Evolutionary conservation across 1,140 invertebrate species (phyloP).

Genomic region (Drosophila nebulosa): DNA sequence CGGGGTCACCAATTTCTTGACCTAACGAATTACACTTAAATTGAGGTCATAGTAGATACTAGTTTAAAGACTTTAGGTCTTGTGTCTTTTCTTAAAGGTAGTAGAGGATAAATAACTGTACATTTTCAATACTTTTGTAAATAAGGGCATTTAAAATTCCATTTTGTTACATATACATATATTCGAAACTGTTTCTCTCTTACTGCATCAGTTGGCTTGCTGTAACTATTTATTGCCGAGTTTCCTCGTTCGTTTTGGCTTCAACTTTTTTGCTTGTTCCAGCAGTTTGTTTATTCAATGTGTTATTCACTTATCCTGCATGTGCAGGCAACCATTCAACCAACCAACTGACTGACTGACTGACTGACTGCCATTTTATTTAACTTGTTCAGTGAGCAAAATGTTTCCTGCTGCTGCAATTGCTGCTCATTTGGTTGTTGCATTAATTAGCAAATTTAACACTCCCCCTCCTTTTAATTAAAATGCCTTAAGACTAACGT

Average conservation of each 20-base stretch:
- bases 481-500: constrained; percentile 32
- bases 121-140: neutral
- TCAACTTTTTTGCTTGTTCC: constrained; percentile 31
- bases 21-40: too few relatives aligned
- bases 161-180: neutral
- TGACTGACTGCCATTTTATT: neutral
- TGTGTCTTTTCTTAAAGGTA: too few relatives aligned
- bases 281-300: constrained; percentile 69
- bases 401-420: neutral
- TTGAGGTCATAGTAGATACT: too few relatives aligned
- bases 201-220: neutral
- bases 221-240: neutral
- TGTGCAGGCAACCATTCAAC: constrained; percentile 32
- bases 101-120: too few relatives aligned
- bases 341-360: constrained; percentile 3
- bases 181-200: neutral
- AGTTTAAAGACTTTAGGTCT: too few relatives aligned
- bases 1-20: too few relatives aligned
- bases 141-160: neutral
- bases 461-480: constrained; percentile 55
- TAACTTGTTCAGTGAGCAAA: constrained; percentile 8
- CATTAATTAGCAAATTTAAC: constrained; percentile 67
- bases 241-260: constrained; percentile 20
- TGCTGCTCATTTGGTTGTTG: constrained; percentile 19
- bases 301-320: constrained; percentile 67